Evolutionary conservation across 2,888 invertebrate species (phyloP).

Genomic region (Polydrusus pterygomalis): DNA sequence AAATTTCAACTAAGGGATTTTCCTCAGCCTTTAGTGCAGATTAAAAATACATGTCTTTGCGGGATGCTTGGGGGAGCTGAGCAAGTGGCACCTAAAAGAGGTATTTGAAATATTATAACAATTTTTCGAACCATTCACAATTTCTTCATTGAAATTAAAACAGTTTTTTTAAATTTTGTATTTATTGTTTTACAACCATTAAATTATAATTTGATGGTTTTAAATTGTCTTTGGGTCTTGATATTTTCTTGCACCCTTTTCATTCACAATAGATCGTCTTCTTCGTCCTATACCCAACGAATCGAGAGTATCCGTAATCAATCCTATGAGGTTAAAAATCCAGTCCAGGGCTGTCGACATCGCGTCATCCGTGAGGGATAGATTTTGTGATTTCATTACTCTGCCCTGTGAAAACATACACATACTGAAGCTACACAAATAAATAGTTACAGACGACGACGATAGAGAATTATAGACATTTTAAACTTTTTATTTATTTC

Average conservation of each 20-base stretch:
- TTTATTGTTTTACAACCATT: neutral
- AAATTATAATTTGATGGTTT: neutral
- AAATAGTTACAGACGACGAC: too few relatives aligned
- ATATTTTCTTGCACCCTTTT: neutral
- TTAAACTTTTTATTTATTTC: too few relatives aligned
- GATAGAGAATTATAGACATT: too few relatives aligned
- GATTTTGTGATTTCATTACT: slow-evolving; percentile 59
- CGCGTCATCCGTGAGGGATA: slow-evolving; percentile 62
- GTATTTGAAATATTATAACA: slow-evolving; percentile 59
- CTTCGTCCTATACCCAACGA: slow-evolving; percentile 46
- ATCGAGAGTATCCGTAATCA: slow-evolving; percentile 54
- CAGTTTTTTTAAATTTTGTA: too few relatives aligned
- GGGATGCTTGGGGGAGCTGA: slow-evolving; percentile 95
- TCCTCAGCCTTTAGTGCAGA: slow-evolving; percentile 92
- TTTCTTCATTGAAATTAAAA: too few relatives aligned
- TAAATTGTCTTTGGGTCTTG: neutral
- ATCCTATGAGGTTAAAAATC: slow-evolving; percentile 63
- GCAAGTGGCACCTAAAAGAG: slow-evolving; percentile 79
- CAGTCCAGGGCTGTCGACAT: slow-evolving; percentile 62
- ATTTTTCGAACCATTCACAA: too few relatives aligned
- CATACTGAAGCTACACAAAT: too few relatives aligned
- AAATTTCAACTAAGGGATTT: slow-evolving; percentile 94
- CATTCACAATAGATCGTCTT: slow-evolving; percentile 24
- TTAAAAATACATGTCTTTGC: slow-evolving; percentile 89
- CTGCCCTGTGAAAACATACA: slow-evolving; percentile 28